A percentile compares a stretch with the other conserved stretches of the same genome.
phyloP scores from a whole-genome alignment of 2,113 vertebrate genomes.

The Pandion haliaetus region DNA sequence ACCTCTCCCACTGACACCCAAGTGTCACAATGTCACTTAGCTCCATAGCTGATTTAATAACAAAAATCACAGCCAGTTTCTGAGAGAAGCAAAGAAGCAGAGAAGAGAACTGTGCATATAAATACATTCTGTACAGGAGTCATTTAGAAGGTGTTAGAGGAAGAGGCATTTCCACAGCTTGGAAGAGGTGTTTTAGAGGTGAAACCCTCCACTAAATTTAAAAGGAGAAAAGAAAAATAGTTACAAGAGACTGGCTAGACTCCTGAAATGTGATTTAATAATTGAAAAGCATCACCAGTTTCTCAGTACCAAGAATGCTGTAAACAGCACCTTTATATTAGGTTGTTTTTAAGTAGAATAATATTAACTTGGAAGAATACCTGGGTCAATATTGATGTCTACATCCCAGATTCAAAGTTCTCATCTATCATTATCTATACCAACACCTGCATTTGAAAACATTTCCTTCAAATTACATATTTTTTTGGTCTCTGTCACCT shows the following conservation, averaged over 20 bases:
- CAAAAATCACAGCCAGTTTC: not conserved
- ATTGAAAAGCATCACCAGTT: not conserved
- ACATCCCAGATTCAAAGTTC: not conserved
- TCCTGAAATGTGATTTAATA: not conserved
- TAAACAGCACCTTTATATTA: not conserved
- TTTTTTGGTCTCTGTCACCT: not conserved
- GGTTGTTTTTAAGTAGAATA: not conserved
- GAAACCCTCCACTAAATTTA: not conserved
- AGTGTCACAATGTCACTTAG: not conserved
- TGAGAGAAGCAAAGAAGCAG: conserved; percentile 9
- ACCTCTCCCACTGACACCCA: not conserved
- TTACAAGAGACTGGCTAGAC: not conserved
- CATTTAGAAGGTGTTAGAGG: not conserved
- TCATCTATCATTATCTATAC: not conserved
- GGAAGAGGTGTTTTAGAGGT: not conserved
- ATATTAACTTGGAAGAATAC: not conserved
- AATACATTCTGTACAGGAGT: not conserved
- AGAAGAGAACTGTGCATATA: not conserved
- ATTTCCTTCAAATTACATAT: not conserved
- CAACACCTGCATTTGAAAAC: not conserved
- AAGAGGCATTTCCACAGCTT: not conserved
- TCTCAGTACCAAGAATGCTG: not conserved
- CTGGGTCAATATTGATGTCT: not conserved
- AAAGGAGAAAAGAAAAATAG: not conserved
- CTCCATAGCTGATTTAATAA: not conserved